These are phyloP conservation scores for Ricordea florida DNA, from an alignment of 92 coral and sea anemone genomes.

Conservation along the genomic window DNA sequence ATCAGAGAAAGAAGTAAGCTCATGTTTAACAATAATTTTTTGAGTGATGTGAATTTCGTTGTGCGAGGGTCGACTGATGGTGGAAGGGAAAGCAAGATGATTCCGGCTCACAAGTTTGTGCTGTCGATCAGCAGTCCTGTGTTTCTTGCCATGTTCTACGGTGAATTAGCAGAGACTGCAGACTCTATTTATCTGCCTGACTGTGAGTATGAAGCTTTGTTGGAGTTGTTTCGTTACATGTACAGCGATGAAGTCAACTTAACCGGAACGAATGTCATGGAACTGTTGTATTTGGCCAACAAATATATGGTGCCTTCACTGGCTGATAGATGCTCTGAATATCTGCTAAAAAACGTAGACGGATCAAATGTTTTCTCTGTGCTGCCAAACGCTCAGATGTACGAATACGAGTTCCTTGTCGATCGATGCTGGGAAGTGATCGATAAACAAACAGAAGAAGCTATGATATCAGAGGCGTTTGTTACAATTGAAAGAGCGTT, in stretches of 20 bases:
- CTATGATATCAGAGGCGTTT: conserved; percentile 32
- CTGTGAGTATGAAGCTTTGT: conserved; percentile 20
- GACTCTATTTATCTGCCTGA: conserved; percentile 21
- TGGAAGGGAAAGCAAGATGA: not conserved
- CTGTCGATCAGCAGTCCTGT: conserved; percentile 43
- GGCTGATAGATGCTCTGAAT: conserved; percentile 7
- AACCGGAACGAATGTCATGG: conserved; percentile 2
- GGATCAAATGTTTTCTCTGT: conserved; percentile 21
- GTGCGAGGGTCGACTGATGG: conserved; percentile 6
- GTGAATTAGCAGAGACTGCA: conserved; percentile 18
- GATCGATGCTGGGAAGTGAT: conserved; percentile 36
- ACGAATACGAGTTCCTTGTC: conserved; percentile 19
- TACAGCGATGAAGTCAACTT: conserved; percentile 36
- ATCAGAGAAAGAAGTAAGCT: conserved; percentile 64
- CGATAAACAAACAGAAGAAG: conserved; percentile 1
- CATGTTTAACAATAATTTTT: conserved; percentile 57
- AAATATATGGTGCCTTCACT: conserved; percentile 40
- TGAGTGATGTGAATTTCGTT: conserved; percentile 57
- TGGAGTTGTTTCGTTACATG: conserved; percentile 24
- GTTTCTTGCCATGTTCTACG: conserved; percentile 42
- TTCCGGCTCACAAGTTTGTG: conserved; percentile 45
- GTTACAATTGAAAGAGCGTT: not conserved
- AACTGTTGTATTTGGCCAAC: conserved; percentile 42
- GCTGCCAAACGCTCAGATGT: conserved; percentile 17
- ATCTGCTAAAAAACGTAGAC: not conserved